These are phyloP conservation scores for Embiotoca jacksoni DNA, from an alignment of 2,113 vertebrate species.

Conservation along the genomic window DNA sequence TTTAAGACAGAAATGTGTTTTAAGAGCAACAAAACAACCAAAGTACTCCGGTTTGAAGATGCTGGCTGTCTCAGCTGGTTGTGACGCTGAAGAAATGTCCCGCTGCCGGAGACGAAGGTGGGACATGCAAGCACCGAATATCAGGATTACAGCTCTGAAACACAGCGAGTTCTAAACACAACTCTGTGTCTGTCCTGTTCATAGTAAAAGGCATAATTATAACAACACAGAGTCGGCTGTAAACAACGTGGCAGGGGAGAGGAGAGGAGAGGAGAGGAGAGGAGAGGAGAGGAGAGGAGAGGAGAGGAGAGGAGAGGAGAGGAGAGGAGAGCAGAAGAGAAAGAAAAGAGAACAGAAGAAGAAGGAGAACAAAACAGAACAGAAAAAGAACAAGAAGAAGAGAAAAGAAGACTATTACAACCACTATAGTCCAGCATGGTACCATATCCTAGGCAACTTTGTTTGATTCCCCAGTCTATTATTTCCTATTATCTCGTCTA, in stretches of 20 bases:
- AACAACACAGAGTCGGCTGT: slow-evolving; percentile 26
- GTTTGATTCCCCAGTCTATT: slow-evolving; percentile 6
- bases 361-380: not conserved
- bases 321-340: slow-evolving; percentile 1
- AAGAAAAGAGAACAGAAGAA: not conserved
- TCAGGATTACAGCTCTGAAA: slow-evolving; percentile 48
- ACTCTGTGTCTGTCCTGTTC: slow-evolving; percentile 12
- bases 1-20: slow-evolving; percentile 9
- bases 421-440: slow-evolving; percentile 9
- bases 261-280: slow-evolving; percentile 12
- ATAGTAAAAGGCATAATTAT: slow-evolving; percentile 51
- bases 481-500: slow-evolving; percentile 41
- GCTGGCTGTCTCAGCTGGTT: slow-evolving; percentile 1
- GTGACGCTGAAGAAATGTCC: slow-evolving; percentile 35
- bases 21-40: slow-evolving; percentile 1
- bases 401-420: slow-evolving; percentile 1
- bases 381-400: not conserved
- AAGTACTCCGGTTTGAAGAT: slow-evolving; percentile 30
- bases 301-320: not conserved
- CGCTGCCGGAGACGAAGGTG: slow-evolving; percentile 27
- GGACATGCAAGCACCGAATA: slow-evolving; percentile 37
- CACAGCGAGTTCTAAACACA: slow-evolving; percentile 20
- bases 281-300: not conserved
- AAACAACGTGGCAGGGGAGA: slow-evolving; percentile 37
- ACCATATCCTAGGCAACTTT: slow-evolving; percentile 40